Evolutionary conservation across 2,888 invertebrate genomes (phyloP).

Genomic region (Andricus curvator): DNA sequence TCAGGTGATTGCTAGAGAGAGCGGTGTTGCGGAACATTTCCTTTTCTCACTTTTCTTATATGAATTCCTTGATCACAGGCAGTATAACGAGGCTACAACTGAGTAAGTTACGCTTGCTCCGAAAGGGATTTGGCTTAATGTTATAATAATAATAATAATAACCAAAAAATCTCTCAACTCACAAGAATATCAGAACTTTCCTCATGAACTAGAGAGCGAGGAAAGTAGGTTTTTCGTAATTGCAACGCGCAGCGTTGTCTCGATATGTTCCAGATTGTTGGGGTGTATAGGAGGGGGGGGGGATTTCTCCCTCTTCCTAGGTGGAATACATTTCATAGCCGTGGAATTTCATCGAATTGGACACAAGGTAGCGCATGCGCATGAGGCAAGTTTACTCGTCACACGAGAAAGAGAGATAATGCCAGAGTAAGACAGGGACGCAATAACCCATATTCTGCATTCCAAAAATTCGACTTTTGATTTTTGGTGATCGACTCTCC

Average conservation of each 20-base stretch:
- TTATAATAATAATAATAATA: too few species aligned
- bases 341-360: conserved; percentile 50
- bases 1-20: too few species aligned
- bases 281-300: not conserved
- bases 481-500: too few species aligned
- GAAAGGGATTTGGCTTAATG: not conserved
- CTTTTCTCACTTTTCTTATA: too few species aligned
- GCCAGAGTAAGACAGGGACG: not conserved
- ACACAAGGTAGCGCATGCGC: conserved; percentile 61
- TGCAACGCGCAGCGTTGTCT: conserved; percentile 12
- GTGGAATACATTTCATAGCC: conserved; percentile 32
- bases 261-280: not conserved
- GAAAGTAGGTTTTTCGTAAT: not conserved
- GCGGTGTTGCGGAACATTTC: too few species aligned
- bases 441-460: too few species aligned
- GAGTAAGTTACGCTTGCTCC: too few species aligned
- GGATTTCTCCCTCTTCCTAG: conserved; percentile 28
- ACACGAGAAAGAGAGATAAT: conserved; percentile 31
- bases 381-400: conserved; percentile 11
- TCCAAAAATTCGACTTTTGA: too few species aligned
- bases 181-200: not conserved
- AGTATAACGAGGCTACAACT: too few species aligned
- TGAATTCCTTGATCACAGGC: too few species aligned
- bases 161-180: not conserved
- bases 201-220: not conserved